These are phyloP conservation scores for Eulemur macaco DNA, from an alignment of 2,113 vertebrate genomes.

Conservation along the genomic window DNA sequence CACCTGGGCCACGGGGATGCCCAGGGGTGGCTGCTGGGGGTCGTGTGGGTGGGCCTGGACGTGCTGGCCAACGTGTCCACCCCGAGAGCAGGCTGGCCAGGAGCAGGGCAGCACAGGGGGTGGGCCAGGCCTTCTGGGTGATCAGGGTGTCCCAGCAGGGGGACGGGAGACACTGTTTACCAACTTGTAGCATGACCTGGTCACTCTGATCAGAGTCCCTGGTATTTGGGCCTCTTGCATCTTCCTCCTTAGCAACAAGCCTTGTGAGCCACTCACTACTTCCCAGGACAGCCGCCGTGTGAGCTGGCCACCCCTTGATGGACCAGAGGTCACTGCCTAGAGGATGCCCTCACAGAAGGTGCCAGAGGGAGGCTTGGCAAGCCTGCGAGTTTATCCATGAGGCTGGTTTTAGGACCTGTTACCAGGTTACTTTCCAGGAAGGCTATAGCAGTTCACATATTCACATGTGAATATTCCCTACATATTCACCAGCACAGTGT, in stretches of 20 bases:
- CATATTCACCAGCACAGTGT: not conserved
- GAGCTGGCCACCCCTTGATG: fast-evolving
- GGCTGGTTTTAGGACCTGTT: not conserved
- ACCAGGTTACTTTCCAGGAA: not conserved
- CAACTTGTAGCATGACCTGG: fast-evolving
- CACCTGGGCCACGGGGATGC: fast-evolving
- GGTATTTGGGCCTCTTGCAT: not conserved
- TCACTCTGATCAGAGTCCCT: too few species aligned
- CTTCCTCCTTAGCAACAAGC: not conserved
- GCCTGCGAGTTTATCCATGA: fast-evolving
- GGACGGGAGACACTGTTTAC: too few species aligned
- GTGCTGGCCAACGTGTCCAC: fast-evolving
- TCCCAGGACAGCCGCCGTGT: fast-evolving
- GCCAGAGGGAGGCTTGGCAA: not conserved
- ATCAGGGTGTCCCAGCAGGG: fast-evolving
- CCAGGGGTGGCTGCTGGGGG: not conserved
- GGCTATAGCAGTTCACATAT: too few species aligned
- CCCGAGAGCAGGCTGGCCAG: not conserved
- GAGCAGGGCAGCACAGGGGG: not conserved
- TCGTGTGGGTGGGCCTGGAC: not conserved
- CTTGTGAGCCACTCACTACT: not conserved
- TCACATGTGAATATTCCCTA: not conserved
- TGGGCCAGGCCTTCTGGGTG: not conserved
- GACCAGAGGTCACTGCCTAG: fast-evolving
- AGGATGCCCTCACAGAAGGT: fast-evolving